Conservation (phyloP, 2,113 vertebrate genomes). For the Tachycineta bicolor region DNA sequence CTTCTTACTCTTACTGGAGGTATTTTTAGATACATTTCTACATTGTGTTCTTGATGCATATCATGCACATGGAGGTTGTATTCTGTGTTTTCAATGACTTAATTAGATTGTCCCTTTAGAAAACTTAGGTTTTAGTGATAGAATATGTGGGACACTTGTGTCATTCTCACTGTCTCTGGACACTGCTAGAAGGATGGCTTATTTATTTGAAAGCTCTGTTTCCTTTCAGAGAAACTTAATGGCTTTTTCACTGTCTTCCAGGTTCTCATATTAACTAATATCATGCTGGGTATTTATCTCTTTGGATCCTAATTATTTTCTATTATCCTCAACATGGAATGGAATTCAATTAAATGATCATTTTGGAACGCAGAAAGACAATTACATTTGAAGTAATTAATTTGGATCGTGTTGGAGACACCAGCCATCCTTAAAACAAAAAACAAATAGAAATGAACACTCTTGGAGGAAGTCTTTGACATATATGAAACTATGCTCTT, state of each 20-base stretch:
- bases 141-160: neutral
- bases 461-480: slow-evolving; percentile 68
- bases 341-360: slow-evolving; percentile 65
- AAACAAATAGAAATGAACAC: slow-evolving; percentile 20
- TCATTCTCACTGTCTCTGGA: neutral
- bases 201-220: slow-evolving; percentile 55
- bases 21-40: neutral
- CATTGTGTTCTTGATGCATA: neutral
- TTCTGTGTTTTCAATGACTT: neutral
- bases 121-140: neutral
- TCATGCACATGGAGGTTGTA: neutral
- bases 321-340: slow-evolving; percentile 70
- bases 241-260: slow-evolving; percentile 74
- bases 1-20: neutral
- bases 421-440: slow-evolving; percentile 65
- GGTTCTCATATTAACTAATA: slow-evolving; percentile 74
- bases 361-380: slow-evolving; percentile 58
- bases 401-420: slow-evolving; percentile 64
- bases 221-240: slow-evolving; percentile 66
- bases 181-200: slow-evolving; percentile 45
- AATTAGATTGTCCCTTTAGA: neutral
- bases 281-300: slow-evolving; percentile 71
- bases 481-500: slow-evolving; percentile 73
- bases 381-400: slow-evolving; percentile 63
- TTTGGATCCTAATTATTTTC: slow-evolving; percentile 75